These are phyloP conservation scores for Salmo trutta DNA, from an alignment of 2,797 vertebrate species.

Conservation along the genomic window DNA sequence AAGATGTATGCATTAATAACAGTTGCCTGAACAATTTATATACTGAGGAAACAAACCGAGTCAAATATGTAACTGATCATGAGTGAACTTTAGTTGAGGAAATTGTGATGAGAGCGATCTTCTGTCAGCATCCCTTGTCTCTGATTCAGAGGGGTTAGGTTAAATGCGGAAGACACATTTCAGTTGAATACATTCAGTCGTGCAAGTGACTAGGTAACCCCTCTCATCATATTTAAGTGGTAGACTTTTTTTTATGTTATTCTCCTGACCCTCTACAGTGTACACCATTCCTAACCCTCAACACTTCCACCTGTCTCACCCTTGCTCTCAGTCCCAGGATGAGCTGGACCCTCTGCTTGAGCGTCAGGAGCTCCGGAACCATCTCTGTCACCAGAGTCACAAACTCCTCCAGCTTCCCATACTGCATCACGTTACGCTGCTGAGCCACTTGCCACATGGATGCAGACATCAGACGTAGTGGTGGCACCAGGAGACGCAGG, in stretches of 20 bases:
- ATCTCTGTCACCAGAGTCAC: conserved; percentile 57
- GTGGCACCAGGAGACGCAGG: conserved; percentile 40
- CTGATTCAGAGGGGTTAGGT: no score
- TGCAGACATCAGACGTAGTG: conserved; percentile 60
- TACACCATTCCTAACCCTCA: neutral
- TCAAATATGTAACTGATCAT: neutral
- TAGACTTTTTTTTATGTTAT: no score
- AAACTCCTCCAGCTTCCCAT: conserved; percentile 68
- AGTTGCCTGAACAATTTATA: neutral
- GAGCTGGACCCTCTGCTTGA: conserved; percentile 66
- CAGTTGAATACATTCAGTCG: no score
- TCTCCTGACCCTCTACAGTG: neutral
- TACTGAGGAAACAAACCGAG: neutral
- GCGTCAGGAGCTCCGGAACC: conserved; percentile 66
- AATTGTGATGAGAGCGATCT: no score
- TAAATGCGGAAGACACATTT: no score
- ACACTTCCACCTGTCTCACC: conserved; percentile 46
- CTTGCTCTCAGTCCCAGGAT: conserved; percentile 70
- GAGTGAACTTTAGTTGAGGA: neutral
- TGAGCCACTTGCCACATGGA: conserved; percentile 68
- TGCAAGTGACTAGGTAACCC: no score
- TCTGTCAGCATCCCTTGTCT: no score
- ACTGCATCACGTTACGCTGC: conserved; percentile 53
- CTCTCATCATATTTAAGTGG: neutral
- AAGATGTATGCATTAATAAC: neutral